A percentile compares a stretch with the other conserved stretches of the same genome.
Evolutionary conservation across 2,797 vertebrate species (phyloP).

Genomic region (Heterohyrax brucei): DNA sequence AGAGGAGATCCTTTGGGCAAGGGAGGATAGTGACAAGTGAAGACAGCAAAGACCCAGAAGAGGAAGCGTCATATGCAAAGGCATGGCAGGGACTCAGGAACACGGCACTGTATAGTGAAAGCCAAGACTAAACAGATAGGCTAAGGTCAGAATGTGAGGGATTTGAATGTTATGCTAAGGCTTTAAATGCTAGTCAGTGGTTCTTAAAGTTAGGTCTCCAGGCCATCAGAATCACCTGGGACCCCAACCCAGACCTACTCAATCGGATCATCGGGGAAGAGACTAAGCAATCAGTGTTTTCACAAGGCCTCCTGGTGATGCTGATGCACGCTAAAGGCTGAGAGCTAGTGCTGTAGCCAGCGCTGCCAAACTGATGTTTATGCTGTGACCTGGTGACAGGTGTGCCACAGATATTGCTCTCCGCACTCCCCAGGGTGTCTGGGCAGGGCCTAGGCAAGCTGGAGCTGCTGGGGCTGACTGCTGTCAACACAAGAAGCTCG

Average conservation of each 20-base stretch:
- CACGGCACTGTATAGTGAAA: neutral
- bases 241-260: rapidly evolving
- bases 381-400: neutral
- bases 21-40: neutral
- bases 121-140: neutral
- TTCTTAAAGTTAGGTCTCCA: neutral
- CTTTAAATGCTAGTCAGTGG: neutral
- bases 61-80: neutral
- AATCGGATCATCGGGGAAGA: neutral
- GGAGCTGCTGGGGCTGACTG: neutral
- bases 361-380: rapidly evolving
- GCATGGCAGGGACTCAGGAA: neutral
- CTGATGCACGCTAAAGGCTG: too few species aligned
- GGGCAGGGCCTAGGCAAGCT: neutral
- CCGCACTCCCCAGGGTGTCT: neutral
- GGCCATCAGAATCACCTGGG: neutral
- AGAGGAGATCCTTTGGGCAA: neutral
- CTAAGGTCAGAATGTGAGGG: neutral
- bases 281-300: neutral
- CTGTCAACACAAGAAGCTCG: neutral
- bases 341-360: neutral
- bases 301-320: neutral
- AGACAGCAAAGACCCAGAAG: neutral
- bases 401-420: neutral
- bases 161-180: neutral